Conservation (phyloP, 2,888 invertebrate genomes). For the Crepidodera aurea region DNA sequence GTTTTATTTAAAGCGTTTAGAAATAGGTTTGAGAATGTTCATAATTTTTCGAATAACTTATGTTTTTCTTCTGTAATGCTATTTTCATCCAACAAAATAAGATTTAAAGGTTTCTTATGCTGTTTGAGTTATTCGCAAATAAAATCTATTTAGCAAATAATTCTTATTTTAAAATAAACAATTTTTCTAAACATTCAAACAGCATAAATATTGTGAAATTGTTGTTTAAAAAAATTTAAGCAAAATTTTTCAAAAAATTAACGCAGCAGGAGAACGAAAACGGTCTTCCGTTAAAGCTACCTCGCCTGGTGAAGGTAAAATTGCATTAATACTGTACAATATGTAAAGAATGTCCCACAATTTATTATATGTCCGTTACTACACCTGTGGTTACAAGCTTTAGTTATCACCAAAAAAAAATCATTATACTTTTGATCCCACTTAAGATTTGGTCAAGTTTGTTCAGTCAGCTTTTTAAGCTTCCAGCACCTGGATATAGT, state of each 20-base stretch:
- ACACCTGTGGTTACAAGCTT: not conserved
- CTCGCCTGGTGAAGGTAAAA: constrained; percentile 61
- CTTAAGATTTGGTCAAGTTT: too few relatives aligned
- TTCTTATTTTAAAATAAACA: too few relatives aligned
- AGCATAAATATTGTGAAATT: too few relatives aligned
- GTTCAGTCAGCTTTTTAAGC: too few relatives aligned
- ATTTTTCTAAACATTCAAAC: too few relatives aligned
- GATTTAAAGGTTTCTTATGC: not conserved
- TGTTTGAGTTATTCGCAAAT: not conserved
- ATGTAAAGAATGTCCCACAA: not conserved
- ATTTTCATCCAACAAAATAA: constrained; percentile 15
- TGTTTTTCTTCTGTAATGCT: not conserved
- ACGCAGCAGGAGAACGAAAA: constrained; percentile 57
- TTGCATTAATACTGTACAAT: constrained; percentile 14
- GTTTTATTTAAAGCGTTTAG: not conserved
- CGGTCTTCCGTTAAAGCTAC: constrained; percentile 58
- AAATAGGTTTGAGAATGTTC: not conserved
- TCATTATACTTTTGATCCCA: too few relatives aligned
- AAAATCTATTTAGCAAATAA: too few relatives aligned
- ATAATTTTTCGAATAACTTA: not conserved
- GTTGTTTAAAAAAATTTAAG: not conserved
- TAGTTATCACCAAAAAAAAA: not conserved
- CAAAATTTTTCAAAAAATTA: constrained; percentile 37
- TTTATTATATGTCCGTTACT: not conserved
- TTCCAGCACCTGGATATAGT: too few relatives aligned